phyloP scores from a whole-genome alignment of 30 jellyfish, hydroid and myxozoan genomes.

The Pseudorhiza aurosa region DNA sequence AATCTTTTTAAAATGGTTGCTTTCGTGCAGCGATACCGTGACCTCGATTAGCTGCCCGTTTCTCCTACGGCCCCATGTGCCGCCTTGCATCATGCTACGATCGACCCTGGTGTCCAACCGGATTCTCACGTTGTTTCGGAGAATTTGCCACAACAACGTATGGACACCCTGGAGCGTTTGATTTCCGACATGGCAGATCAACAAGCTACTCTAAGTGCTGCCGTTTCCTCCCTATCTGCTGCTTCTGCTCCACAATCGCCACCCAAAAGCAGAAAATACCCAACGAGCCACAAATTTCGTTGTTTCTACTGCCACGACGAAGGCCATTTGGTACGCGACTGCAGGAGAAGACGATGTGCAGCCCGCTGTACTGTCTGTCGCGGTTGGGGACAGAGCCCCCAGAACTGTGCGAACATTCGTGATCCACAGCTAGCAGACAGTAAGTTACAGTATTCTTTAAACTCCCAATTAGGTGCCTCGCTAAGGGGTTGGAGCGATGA shows the following conservation, averaged over 20 bases:
- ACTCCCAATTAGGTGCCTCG: constrained; percentile 19
- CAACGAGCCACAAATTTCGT: neutral
- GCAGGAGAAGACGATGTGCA: neutral
- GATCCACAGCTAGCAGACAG: neutral
- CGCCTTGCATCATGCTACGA: constrained; percentile 6
- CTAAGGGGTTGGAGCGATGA: constrained; percentile 17
- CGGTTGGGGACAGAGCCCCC: constrained; percentile 30
- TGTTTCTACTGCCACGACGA: constrained; percentile 24
- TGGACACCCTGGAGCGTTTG: neutral
- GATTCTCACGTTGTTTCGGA: neutral
- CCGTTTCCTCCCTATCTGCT: constrained; percentile 14
- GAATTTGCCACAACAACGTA: constrained; percentile 1
- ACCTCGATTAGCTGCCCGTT: constrained; percentile 31
- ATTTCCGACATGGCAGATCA: constrained; percentile 28
- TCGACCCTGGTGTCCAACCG: neutral
- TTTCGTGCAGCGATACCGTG: constrained; percentile 34
- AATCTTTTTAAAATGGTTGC: constrained; percentile 27
- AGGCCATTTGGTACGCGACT: constrained; percentile 20
- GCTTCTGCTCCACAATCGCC: constrained; percentile 14
- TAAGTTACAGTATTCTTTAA: constrained; percentile 5
- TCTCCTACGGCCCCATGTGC: constrained; percentile 35
- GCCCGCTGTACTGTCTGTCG: neutral
- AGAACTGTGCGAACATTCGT: constrained; percentile 14
- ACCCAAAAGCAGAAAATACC: neutral
- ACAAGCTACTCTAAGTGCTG: constrained; percentile 15